A percentile compares a stretch with the other conserved stretches of the same genome.
Evolutionary conservation across 1,140 invertebrate species (phyloP).

Genomic region (Lordiphosa stackelbergi): DNA sequence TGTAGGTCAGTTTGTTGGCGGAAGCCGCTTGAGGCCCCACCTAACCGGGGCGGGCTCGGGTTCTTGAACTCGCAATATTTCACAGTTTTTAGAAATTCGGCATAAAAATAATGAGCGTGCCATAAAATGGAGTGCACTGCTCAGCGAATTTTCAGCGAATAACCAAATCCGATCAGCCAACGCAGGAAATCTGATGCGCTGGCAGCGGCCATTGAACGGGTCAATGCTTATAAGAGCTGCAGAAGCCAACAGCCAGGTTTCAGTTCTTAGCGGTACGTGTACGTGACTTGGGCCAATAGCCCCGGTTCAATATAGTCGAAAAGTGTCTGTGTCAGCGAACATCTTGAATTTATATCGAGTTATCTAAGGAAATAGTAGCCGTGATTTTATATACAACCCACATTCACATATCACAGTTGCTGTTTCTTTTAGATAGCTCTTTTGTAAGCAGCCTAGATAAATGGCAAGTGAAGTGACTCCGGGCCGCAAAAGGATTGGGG

Average conservation of each 20-base stretch:
- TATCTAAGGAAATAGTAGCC: constrained; percentile 78
- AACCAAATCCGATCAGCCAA: constrained; percentile 34
- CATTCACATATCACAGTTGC: constrained; percentile 76
- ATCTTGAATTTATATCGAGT: constrained; percentile 71
- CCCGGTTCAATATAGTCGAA: constrained; percentile 1
- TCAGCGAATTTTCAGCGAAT: constrained; percentile 54
- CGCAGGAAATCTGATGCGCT: constrained; percentile 64
- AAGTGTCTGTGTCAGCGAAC: constrained; percentile 3
- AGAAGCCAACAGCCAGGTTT: constrained; percentile 49
- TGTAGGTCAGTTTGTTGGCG: constrained; percentile 66
- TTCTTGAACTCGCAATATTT: constrained; percentile 20
- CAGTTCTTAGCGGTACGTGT: constrained; percentile 49
- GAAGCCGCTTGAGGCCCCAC: constrained; percentile 40
- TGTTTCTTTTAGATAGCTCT: constrained; percentile 78
- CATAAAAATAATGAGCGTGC: constrained; percentile 68
- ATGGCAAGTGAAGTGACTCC: not conserved
- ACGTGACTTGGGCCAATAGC: constrained; percentile 26
- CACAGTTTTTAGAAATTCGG: constrained; percentile 61
- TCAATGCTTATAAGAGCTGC: constrained; percentile 62
- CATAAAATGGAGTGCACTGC: constrained; percentile 45
- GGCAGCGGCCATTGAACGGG: constrained; percentile 66
- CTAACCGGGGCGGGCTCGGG: constrained; percentile 15
- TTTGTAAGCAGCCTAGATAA: constrained; percentile 70
- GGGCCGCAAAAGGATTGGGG: not conserved
- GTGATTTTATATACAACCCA: constrained; percentile 64